These are phyloP conservation scores for Ctenochaetus hawaiiensis DNA, from an alignment of 2,797 vertebrate species.

Conservation along the genomic window DNA sequence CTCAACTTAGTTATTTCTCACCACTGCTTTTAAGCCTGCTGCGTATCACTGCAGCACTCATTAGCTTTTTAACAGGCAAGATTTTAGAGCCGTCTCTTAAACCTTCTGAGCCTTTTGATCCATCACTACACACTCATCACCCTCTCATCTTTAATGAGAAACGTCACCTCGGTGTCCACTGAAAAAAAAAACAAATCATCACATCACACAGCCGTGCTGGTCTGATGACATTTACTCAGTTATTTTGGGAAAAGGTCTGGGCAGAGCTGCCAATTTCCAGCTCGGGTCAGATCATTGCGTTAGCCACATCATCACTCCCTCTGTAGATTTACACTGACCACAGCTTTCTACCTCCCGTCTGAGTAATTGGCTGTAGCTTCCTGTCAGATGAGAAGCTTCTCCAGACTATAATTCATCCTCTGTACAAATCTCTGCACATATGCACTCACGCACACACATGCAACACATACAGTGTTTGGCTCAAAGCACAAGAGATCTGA, in stretches of 20 bases:
- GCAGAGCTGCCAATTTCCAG: conserved; percentile 58
- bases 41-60: conserved; percentile 53
- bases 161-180: conserved; percentile 56
- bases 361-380: conserved; percentile 50
- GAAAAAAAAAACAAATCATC: conserved; percentile 51
- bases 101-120: conserved; percentile 63
- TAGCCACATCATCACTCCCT: conserved; percentile 52
- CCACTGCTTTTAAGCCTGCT: conserved; percentile 7
- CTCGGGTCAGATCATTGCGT: conserved; percentile 52
- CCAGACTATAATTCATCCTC: conserved; percentile 37
- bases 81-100: conserved; percentile 47
- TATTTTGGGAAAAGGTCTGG: conserved; percentile 68
- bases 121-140: conserved; percentile 17
- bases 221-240: conserved; percentile 68
- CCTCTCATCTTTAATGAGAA: conserved; percentile 67
- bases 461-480: conserved; percentile 42
- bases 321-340: conserved; percentile 65
- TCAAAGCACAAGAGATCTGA: conserved; percentile 47
- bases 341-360: conserved; percentile 38
- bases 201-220: conserved; percentile 15
- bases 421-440: conserved; percentile 28
- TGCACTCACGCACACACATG: conserved; percentile 13
- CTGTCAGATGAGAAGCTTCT: conserved; percentile 35
- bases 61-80: conserved; percentile 53
- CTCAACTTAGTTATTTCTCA: background rate